These are phyloP conservation scores for Pterophyllum scalare DNA, from an alignment of 2,113 vertebrate genomes.

Conservation along the genomic window DNA sequence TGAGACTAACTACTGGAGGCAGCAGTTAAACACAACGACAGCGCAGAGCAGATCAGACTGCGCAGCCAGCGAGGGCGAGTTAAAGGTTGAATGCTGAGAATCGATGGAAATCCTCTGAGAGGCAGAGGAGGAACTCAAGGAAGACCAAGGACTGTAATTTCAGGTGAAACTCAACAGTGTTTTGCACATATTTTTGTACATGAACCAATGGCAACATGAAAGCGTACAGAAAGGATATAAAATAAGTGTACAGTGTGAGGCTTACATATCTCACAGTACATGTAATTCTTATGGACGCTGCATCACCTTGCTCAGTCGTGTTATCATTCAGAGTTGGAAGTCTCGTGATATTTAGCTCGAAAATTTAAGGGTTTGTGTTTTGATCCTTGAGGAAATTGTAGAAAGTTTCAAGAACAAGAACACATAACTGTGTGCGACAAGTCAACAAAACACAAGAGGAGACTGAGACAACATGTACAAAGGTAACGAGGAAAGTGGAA, in stretches of 20 bases:
- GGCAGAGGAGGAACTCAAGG: neutral
- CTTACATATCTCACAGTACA: neutral
- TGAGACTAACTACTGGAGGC: neutral
- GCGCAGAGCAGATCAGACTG: rapidly evolving
- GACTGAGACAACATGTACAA: too few relatives aligned
- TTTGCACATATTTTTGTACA: neutral
- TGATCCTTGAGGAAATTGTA: neutral
- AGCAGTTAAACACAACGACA: neutral
- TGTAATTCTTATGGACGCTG: neutral
- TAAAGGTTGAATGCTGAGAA: neutral
- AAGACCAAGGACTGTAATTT: neutral
- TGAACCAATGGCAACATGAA: neutral
- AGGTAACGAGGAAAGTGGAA: too few relatives aligned
- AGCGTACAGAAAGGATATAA: neutral
- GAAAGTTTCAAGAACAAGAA: neutral
- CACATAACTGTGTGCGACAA: too few relatives aligned
- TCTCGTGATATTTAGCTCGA: neutral
- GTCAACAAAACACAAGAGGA: too few relatives aligned
- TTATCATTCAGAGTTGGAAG: neutral
- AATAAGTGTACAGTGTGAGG: neutral
- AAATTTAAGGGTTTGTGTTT: neutral
- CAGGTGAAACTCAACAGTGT: neutral
- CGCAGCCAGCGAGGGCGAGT: neutral
- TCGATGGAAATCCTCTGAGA: neutral
- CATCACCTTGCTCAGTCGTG: neutral